Evolutionary conservation across 1,140 invertebrate species (phyloP), one percentile per base, ranked within the genome.

Genomic region (Trichoplusia ni): DNA sequence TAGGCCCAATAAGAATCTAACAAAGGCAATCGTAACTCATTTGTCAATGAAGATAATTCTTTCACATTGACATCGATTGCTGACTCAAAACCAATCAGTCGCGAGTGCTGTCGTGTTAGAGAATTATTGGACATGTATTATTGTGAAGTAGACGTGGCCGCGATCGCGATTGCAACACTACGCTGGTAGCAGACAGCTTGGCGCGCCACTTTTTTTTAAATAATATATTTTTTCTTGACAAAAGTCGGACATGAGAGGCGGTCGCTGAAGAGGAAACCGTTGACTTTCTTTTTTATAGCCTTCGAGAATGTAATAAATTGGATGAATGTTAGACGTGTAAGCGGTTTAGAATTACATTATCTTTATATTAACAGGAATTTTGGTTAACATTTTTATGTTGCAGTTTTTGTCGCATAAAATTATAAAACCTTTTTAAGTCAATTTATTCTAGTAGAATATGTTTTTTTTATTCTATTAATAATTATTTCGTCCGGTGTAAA

Each of bases 251-350:
- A 74, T 64, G 62, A 63, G 70, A 65, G 78, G 83, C 70, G 81
- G 60, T 60, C 58, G 66, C 61, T 71, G 53, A 69, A 73, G 74
- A 73, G 67, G 81, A 86, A 82, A 80, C 69, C 75, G 73, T 74
- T 69, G 67, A 78, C 86, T 89, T 87, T 86, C 86, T 89, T 87
- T 89, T 89, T 89, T 86, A 87, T 84, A 71, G 75, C 68, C 62
- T 79, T 61, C 59, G 70, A 82, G 74, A 82, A 82, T 71, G 77
- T 80, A 72, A 84, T 85, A 81, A 72, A 79, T 77, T 73, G 64
- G 67, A 77, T 54, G 68, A 71, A 44, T 65, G 71, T 73, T 64
- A 46, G 44, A 67, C 27, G 47, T 38, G 54, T 67, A 47, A 53
- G 51, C 42, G 29, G 56, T 47, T 47, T 60, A 60, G 56, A 60